Base-by-base conservation (phyloP, 2,113 vertebrate genomes). In the Haemorhous mexicanus region DNA sequence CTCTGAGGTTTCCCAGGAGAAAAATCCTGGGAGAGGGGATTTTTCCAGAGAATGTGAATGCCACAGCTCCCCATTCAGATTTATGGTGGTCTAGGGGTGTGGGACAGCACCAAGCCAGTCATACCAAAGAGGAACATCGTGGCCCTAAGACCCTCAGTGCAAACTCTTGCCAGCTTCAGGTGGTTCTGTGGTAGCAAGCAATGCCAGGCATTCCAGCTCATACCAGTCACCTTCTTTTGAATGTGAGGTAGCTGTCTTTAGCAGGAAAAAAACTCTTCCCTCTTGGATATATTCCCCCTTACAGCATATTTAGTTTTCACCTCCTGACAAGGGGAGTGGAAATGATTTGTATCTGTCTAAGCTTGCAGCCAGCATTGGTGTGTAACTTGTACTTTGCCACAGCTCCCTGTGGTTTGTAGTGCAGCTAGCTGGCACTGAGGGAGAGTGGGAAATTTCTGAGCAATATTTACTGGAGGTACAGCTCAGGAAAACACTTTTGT, bases 61-160 rank as follows among this genome's bases (percentile, higher is more conserved):
- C 11, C 52, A 53, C 52, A 77, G 73, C 62, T 53, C 37, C 32
- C 18, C 35, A 6, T 41, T 79, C 35, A 76, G 2, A 26, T 55
- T 59, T 43, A 1, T 41, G 50, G 32, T 8, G 1, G 8, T 72
- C 64, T 32, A 4, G 27, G 33, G 23, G 3, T 39, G 35, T 67
- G 33, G 52, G 61, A 28, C 55, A 74, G 1, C 56, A 12, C 6
- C 4, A 67, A 75, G 19, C 32, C 16, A 49, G 24, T 53, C 9
- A 2, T 35, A 5, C 7, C 2, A 7, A 30, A 46, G 30, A 59
- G 49, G 30, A 47, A 3, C 18, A 3, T 20, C 1, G 3, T 55
- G 58, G 47, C 22, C 11, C 9, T 28, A 3, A 0, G 0, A 28
- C 26, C 26, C 50, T 52, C 14, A 26, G 1, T 67, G 39, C 43